These are phyloP conservation scores for Amphiprion percula DNA, from an alignment of 2,113 vertebrate genomes.

Conservation along the genomic window DNA sequence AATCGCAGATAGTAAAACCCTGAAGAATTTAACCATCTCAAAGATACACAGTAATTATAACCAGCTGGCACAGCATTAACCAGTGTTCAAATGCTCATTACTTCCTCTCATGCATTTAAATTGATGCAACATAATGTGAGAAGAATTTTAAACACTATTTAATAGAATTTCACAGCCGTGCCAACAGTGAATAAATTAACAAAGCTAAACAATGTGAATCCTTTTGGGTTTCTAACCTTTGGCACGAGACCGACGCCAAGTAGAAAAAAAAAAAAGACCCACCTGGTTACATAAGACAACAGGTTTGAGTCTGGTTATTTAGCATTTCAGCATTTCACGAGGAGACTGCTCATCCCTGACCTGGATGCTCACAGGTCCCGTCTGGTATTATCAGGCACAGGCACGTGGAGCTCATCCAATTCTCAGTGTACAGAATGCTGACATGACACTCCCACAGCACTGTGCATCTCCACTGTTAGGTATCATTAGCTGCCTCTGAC, in stretches of 20 bases:
- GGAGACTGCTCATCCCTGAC: conserved; percentile 43
- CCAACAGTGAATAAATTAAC: conserved; percentile 63
- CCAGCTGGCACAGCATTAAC: conserved; percentile 44
- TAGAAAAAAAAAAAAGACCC: not conserved
- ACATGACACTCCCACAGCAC: conserved; percentile 42
- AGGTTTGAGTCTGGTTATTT: conserved; percentile 26
- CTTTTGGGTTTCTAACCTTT: conserved; percentile 56
- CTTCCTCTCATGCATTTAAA: conserved; percentile 57
- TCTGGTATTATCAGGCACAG: conserved; percentile 52
- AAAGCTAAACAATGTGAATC: conserved; percentile 49
- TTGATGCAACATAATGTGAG: conserved; percentile 54
- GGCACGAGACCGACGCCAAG: not conserved
- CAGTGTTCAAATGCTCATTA: conserved; percentile 51
- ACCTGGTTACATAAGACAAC: conserved; percentile 33
- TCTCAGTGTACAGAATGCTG: conserved; percentile 33
- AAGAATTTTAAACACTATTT: conserved; percentile 54
- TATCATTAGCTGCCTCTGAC: conserved; percentile 51
- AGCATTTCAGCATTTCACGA: conserved; percentile 48
- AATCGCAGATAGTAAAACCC: conserved; percentile 33
- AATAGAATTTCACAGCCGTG: conserved; percentile 64
- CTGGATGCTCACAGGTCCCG: conserved; percentile 18
- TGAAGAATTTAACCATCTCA: conserved; percentile 34
- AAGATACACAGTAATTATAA: conserved; percentile 37
- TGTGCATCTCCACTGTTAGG: conserved; percentile 30
- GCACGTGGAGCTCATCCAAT: conserved; percentile 47